Evolutionary conservation across 2,888 invertebrate species (phyloP).

Genomic region (Orthosia incerta): DNA sequence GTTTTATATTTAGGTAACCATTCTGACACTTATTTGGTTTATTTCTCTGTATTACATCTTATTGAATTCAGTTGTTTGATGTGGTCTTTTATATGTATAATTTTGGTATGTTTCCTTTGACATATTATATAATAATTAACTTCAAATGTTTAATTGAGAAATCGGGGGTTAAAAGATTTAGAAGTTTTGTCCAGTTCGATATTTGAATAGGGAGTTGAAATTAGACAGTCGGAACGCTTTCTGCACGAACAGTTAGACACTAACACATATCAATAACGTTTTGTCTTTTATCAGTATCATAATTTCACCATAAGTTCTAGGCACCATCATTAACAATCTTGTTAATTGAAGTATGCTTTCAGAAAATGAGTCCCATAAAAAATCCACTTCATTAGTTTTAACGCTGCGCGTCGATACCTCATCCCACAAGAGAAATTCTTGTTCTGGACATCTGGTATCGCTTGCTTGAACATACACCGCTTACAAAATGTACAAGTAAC

Average conservation of each 20-base stretch:
- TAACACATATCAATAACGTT: background rate
- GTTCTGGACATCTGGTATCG: conserved; percentile 55
- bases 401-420: conserved; percentile 18
- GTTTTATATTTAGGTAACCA: no score
- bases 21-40: no score
- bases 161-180: no score
- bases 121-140: no score
- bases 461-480: conserved; percentile 53
- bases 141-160: no score
- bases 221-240: background rate
- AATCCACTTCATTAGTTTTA: background rate
- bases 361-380: background rate
- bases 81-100: no score
- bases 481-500: conserved; percentile 49
- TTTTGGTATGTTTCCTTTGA: no score
- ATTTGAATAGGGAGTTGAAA: background rate
- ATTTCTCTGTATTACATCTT: no score
- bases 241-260: background rate
- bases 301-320: background rate
- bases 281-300: background rate
- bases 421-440: conserved; percentile 43
- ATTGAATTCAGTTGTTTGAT: no score
- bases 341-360: background rate
- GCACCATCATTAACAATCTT: background rate
- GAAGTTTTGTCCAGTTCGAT: no score